These are phyloP conservation scores for Celastrina argiolus DNA, from an alignment of 2,888 invertebrate genomes.

Conservation along the genomic window DNA sequence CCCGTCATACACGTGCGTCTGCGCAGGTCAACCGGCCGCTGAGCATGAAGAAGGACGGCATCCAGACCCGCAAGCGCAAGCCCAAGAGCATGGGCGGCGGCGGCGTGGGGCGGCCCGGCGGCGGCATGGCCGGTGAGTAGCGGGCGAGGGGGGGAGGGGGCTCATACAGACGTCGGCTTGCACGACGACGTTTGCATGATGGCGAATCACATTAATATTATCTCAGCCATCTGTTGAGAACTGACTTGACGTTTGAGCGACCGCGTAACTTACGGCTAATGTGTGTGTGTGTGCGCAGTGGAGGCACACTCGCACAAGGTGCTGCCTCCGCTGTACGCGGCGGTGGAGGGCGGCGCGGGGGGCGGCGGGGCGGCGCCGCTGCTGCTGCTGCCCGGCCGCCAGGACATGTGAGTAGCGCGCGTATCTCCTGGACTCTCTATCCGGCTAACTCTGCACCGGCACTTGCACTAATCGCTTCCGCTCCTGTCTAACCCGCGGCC, in stretches of 20 bases:
- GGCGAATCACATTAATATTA: too few relatives aligned
- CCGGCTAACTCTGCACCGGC: not conserved
- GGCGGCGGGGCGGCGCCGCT: conserved; percentile 38
- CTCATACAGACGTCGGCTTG: conserved; percentile 13
- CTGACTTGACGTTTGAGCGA: conserved; percentile 24
- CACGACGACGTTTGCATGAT: not conserved
- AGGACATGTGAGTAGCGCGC: conserved; percentile 52
- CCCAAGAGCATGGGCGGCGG: conserved; percentile 81
- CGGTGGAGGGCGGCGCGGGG: conserved; percentile 52
- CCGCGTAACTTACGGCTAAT: conserved; percentile 26
- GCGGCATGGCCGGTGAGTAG: conserved; percentile 58
- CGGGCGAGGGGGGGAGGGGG: conserved; percentile 9
- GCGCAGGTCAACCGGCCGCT: conserved; percentile 93
- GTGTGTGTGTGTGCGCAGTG: conserved; percentile 56
- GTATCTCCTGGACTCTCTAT: not conserved
- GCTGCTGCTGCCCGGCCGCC: conserved; percentile 53
- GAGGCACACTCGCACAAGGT: conserved; percentile 63
- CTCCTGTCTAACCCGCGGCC: conserved; percentile 16
- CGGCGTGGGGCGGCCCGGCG: conserved; percentile 45
- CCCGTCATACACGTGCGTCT: conserved; percentile 33
- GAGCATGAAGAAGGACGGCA: conserved; percentile 99
- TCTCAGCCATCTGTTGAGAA: too few relatives aligned
- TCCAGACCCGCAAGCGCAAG: conserved; percentile 97
- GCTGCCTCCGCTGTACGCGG: conserved; percentile 72
- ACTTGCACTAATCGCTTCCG: conserved; percentile 2